Base-by-base conservation (phyloP, 2,113 vertebrate genomes). In the Prietella phreatophila region DNA sequence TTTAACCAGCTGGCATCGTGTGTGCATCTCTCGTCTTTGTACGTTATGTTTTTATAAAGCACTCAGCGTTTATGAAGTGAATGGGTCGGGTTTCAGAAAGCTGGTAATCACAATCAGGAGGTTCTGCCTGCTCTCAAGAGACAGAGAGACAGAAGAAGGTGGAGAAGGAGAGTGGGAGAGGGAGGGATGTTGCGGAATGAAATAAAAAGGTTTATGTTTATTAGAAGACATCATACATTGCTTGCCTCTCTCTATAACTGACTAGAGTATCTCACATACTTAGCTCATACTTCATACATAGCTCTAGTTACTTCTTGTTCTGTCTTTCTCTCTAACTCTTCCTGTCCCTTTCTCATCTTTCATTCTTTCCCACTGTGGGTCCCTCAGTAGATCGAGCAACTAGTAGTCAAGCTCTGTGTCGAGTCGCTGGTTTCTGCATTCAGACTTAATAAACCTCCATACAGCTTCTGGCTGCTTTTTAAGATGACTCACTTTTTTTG, bases 401-500 rank as follows among this genome's bases (percentile, higher is more conserved):
- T 9, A 1, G 15, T 36, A 71, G 30, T 67, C n/a, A 67, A 67
- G 65, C 65, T 73, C 39, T 73, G 33, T 73, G 20, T 80, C 5
- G 50, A 56, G 78, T 55, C 2, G 27, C 76, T 55, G 1, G 15
- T 80, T 55, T 80, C 78, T 80, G 27, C 15, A 2, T 55, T 55
- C 17, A 30, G 50, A 80, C 78, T 80, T 78, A 50, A 30, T 30
- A 55, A 55, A 56, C 15, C 50, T 80, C 78, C 50, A 80, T 9
- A 15, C 55, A 80, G 78, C 47, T 79, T 11, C 79, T 81, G 79
- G 79, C 76, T 55, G 27, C 76, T 27, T 55, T 55, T 30, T 7
- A 80, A 33, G 15, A 79, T 81, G 79, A 81, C 76, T 80, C 76
- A 58, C n/a, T 33, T 22, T 81, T 80, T 58, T 58, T 58, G 10